Conservation (phyloP, 2,113 vertebrate genomes). For the Serilophus lunatus region DNA sequence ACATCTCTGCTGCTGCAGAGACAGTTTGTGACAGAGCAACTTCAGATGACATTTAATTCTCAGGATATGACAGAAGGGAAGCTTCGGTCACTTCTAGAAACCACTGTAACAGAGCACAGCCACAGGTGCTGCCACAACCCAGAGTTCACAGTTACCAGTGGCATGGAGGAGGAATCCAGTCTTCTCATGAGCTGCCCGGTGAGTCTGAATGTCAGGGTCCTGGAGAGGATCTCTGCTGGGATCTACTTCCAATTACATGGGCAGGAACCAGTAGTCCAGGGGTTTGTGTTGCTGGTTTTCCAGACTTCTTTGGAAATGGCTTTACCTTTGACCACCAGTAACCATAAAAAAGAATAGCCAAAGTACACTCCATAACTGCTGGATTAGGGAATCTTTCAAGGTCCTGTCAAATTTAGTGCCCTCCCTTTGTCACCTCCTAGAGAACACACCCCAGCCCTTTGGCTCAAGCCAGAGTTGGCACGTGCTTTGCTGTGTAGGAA, state of each 20-base stretch:
- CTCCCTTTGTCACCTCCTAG: neutral
- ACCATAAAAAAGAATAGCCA: neutral
- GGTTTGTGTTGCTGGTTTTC: neutral
- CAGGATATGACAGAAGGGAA: slow-evolving; percentile 69
- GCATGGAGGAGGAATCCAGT: slow-evolving; percentile 55
- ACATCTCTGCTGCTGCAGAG: neutral
- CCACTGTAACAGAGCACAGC: slow-evolving; percentile 63
- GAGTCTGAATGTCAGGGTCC: neutral
- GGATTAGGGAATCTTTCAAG: neutral
- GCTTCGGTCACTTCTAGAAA: slow-evolving; percentile 62
- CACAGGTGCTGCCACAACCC: slow-evolving; percentile 64
- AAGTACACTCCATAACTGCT: neutral
- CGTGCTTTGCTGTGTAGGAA: neutral
- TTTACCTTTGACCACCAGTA: neutral
- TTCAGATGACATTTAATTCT: neutral
- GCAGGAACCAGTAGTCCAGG: neutral
- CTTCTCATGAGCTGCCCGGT: slow-evolving; percentile 79
- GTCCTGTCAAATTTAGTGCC: no score
- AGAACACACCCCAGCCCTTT: neutral
- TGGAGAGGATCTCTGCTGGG: neutral
- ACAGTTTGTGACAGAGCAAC: neutral
- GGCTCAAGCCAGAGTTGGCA: neutral
- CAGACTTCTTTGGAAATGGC: neutral
- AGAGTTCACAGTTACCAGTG: slow-evolving; percentile 61
- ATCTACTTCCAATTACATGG: accelerated